phyloP scores from a whole-genome alignment of 2,113 vertebrate genomes.

The Apodemus speciosus region DNA sequence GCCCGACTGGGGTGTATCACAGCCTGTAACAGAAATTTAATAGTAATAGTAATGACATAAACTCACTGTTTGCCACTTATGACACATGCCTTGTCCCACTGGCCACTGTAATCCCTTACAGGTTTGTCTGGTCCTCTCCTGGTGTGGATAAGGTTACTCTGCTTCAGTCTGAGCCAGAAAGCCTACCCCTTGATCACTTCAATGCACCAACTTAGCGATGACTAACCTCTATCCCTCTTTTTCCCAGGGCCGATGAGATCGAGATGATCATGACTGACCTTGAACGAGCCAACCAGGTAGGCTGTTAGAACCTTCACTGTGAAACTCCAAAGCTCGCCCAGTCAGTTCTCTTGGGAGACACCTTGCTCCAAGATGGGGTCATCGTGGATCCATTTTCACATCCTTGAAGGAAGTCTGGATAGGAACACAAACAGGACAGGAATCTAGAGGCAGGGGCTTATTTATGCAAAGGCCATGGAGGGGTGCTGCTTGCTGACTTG shows the following conservation, averaged over 20 bases:
- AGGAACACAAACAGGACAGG: too few relatives aligned
- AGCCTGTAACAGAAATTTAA: background rate
- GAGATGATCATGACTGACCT: constrained; percentile 99
- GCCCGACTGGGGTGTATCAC: background rate
- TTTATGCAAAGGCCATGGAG: too few relatives aligned
- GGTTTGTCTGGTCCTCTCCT: background rate
- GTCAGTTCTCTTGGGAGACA: background rate
- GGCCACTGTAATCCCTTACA: background rate
- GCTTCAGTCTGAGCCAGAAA: background rate
- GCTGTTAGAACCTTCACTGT: constrained; percentile 40
- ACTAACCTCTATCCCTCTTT: constrained; percentile 68
- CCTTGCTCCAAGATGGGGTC: background rate
- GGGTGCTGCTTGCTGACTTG: too few relatives aligned
- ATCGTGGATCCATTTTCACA: background rate
- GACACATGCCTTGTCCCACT: fast-evolving
- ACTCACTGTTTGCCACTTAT: background rate
- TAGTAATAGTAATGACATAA: background rate
- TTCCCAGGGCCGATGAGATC: constrained; percentile 95
- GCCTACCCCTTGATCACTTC: background rate
- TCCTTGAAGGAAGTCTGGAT: too few relatives aligned
- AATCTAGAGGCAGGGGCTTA: too few relatives aligned
- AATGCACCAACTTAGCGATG: background rate
- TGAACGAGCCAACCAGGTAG: constrained; percentile 99
- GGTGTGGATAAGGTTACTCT: too few relatives aligned
- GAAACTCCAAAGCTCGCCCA: background rate